Percentiles rank a stretch among this genome's conserved stretches.
Evolutionary conservation across 2,797 vertebrate genomes (phyloP).

Genomic region (Valencia hispanica): DNA sequence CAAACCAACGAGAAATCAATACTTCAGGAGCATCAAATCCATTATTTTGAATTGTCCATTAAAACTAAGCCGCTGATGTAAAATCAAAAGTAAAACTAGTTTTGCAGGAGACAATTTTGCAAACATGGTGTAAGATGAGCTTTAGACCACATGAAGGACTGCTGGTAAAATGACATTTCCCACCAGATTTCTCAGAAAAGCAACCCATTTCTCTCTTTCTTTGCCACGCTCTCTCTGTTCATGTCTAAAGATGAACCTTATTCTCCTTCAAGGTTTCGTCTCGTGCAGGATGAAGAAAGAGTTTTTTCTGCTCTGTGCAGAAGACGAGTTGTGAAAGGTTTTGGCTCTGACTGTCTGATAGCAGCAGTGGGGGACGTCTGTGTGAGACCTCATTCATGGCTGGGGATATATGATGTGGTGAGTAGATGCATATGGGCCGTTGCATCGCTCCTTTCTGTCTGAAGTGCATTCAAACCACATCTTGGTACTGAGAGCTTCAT

Average conservation of each 20-base stretch:
- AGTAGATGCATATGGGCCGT: slow-evolving; percentile 72
- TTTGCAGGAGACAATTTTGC: slow-evolving; percentile 50
- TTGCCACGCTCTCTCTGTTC: slow-evolving; percentile 32
- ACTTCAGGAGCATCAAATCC: slow-evolving; percentile 4
- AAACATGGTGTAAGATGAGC: slow-evolving; percentile 56
- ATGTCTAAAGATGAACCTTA: slow-evolving; percentile 46
- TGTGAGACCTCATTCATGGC: slow-evolving; percentile 75
- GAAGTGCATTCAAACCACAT: slow-evolving; percentile 80
- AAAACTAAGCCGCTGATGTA: slow-evolving; percentile 21
- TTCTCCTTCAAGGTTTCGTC: slow-evolving; percentile 50
- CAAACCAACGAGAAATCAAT: background rate
- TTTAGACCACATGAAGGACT: slow-evolving; percentile 75
- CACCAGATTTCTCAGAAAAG: slow-evolving; percentile 74
- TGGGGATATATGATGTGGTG: slow-evolving; percentile 80
- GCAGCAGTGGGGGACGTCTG: slow-evolving; percentile 61
- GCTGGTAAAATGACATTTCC: slow-evolving; percentile 56
- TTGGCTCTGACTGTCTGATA: slow-evolving; percentile 57
- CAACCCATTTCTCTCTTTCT: slow-evolving; percentile 48
- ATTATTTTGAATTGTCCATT: slow-evolving; percentile 3
- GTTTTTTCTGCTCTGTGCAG: slow-evolving; percentile 57
- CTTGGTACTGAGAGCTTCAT: slow-evolving; percentile 73
- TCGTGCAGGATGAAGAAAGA: slow-evolving; percentile 53
- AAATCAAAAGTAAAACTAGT: slow-evolving; percentile 57
- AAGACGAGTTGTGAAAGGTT: slow-evolving; percentile 66
- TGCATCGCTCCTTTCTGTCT: slow-evolving; percentile 68